Evolutionary conservation across 1,140 invertebrate genomes (phyloP), one percentile per base, ranked within the genome.

Genomic region (Drosophila murphyi): DNA sequence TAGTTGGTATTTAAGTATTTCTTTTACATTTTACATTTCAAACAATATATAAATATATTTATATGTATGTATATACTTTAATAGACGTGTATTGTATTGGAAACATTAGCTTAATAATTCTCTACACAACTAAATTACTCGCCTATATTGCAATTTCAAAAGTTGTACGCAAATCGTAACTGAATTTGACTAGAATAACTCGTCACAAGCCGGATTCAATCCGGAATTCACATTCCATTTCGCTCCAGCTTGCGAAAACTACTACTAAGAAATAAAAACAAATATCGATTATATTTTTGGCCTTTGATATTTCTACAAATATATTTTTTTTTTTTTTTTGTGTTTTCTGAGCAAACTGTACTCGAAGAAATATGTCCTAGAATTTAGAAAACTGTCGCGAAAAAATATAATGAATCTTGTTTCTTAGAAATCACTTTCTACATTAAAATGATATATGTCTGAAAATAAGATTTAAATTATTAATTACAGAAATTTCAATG

Each of bases 101-200:
- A 76, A 74, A 81, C 59, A 68, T 80, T 80, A 72, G 54, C 60
- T 64, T 72, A 64, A 75, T 63, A 64, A 62, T 82, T 73, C 47
- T 70, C 52, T 68, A 80, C 69, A 76, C 68, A 83, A 35, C 55
- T 79, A 83, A 76, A 41, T 77, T 71, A 78, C 81, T 76, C 69
- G 75, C 68, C 82, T 87, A 87, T 87, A 87, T 87, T 87, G 82
- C 82, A 72, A 68, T 82, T 76, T 73, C 34, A 82, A 72, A 72
- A 52, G 41, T 67, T 61, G 60, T 41, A 41, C 8, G 29, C 41
- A 63, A 12, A 3, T 62, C 71, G 51, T 61, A 65, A 76, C 63
- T 63, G 60, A 86, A 79, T 76, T 70, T 76, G 78, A 82, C 78
- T 86, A 86, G 82, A 87, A 59, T 51, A 55, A 82, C 78, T 82